Conservation (phyloP, 2,888 invertebrate species). For the Orgyia antiqua region DNA sequence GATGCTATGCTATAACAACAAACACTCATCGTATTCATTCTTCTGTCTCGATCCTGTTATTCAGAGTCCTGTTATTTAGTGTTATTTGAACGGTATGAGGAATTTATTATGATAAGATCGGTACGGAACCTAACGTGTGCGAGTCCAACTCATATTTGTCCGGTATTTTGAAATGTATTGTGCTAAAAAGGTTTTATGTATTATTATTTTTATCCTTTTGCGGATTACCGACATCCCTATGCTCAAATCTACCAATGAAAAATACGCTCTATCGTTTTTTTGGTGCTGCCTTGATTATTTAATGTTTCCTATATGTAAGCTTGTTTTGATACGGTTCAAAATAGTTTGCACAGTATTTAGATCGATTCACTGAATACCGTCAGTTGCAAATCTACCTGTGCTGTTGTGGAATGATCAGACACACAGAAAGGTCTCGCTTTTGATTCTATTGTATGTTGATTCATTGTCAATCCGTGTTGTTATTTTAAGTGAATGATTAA, state of each 20-base stretch:
- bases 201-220: too few relatives aligned
- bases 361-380: conserved; percentile 35
- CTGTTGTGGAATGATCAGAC: conserved; percentile 37
- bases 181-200: too few relatives aligned
- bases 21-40: too few relatives aligned
- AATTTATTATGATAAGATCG: too few relatives aligned
- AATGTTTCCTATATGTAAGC: conserved; percentile 17
- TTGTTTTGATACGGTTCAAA: conserved; percentile 33
- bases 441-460: conserved; percentile 27
- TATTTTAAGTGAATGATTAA: too few relatives aligned
- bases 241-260: conserved; percentile 23
- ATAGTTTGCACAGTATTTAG: conserved; percentile 34
- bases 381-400: conserved; percentile 63
- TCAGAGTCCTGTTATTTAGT: too few relatives aligned
- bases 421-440: conserved; percentile 24
- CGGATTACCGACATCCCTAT: conserved; percentile 40
- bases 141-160: too few relatives aligned
- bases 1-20: too few relatives aligned
- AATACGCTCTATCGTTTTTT: conserved; percentile 35
- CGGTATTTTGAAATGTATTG: neutral
- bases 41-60: too few relatives aligned
- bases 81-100: too few relatives aligned
- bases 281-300: conserved; percentile 24
- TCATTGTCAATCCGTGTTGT: conserved; percentile 10
- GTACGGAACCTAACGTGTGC: too few relatives aligned